A percentile compares a stretch with the other conserved stretches of the same genome.
These are phyloP conservation scores for Tribolium freemani DNA, from an alignment of 2,888 invertebrate genomes.

Conservation along the genomic window DNA sequence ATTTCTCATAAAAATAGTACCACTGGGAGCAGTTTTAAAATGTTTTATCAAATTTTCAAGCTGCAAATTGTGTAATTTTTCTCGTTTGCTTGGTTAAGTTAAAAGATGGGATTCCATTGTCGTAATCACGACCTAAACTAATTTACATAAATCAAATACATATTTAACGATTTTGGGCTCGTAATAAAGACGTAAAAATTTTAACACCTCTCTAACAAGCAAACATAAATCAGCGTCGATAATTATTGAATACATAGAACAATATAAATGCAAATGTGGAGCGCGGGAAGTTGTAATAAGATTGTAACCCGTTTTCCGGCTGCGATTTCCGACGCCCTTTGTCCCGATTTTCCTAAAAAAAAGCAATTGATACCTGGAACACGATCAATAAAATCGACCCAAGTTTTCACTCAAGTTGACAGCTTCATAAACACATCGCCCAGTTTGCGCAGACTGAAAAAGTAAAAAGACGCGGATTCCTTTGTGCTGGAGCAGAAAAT, in stretches of 20 bases:
- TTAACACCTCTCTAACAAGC: constrained; percentile 5
- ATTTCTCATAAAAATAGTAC: not conserved
- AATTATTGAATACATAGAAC: constrained; percentile 1
- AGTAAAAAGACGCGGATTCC: constrained; percentile 37
- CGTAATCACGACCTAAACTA: not conserved
- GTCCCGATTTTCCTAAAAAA: not conserved
- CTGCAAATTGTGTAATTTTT: too few species aligned
- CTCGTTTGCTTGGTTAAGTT: too few species aligned
- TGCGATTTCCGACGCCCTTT: not conserved
- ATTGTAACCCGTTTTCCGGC: not conserved
- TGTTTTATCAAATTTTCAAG: too few species aligned
- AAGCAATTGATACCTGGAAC: not conserved
- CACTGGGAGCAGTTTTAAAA: not conserved
- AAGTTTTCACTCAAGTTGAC: constrained; percentile 11
- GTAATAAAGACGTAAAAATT: constrained; percentile 1
- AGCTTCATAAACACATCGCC: constrained; percentile 49
- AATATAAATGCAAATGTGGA: constrained; percentile 3
- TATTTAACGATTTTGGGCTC: not conserved
- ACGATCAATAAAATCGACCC: not conserved
- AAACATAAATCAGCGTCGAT: constrained; percentile 1
- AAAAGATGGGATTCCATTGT: not conserved
- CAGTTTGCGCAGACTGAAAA: constrained; percentile 48
- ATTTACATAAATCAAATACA: not conserved
- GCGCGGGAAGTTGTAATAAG: not conserved
- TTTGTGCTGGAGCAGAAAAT: constrained; percentile 46